These are phyloP conservation scores for Protonibea diacanthus DNA, from an alignment of 2,797 vertebrate genomes.

Conservation along the genomic window DNA sequence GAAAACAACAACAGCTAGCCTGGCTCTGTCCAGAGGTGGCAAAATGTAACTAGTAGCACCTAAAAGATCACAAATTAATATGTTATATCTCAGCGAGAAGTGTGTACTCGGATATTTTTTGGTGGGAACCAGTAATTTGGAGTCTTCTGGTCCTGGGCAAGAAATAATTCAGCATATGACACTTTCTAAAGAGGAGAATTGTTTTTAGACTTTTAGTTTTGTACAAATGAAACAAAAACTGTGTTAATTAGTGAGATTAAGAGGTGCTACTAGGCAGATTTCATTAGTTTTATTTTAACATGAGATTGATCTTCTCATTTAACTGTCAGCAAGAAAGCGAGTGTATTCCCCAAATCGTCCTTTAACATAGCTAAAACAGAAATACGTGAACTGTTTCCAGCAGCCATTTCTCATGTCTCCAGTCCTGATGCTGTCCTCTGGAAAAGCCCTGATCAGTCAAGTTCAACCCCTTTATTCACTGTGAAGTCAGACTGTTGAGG, in stretches of 20 bases:
- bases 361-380: background rate
- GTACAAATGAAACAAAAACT: too few species aligned
- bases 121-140: too few species aligned
- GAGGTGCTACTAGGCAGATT: too few species aligned
- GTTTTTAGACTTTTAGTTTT: too few species aligned
- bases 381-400: background rate
- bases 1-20: background rate
- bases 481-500: slow-evolving; percentile 62
- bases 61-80: background rate
- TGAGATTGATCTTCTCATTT: background rate
- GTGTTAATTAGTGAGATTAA: too few species aligned
- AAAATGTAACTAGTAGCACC: background rate
- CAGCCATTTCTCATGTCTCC: background rate
- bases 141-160: too few species aligned
- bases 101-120: too few species aligned
- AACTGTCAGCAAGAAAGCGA: background rate
- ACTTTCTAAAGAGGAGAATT: too few species aligned
- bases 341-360: background rate
- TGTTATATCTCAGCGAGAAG: background rate
- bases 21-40: background rate
- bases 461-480: slow-evolving; percentile 56
- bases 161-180: too few species aligned
- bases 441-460: slow-evolving; percentile 52
- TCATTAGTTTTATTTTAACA: background rate
- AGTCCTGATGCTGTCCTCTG: slow-evolving; percentile 20